Conservation (phyloP, 2,113 vertebrate species). For the Amblyopsis rosae region DNA sequence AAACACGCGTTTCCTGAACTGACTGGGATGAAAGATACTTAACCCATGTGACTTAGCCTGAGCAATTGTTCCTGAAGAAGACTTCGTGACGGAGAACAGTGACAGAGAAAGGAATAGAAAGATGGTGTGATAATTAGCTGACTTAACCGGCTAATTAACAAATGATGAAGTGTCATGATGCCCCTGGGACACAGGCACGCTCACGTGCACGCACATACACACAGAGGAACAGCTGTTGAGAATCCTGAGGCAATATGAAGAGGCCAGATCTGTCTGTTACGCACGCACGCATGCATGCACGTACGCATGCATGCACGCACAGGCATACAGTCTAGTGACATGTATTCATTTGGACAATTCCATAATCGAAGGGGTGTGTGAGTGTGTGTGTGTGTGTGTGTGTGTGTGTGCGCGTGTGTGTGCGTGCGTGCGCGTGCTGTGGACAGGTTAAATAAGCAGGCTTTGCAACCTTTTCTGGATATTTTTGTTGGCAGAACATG, state of each 20-base stretch:
- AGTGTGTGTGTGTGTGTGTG: constrained; percentile 2
- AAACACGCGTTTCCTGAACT: not conserved
- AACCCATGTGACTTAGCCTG: constrained; percentile 17
- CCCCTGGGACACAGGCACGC: constrained; percentile 30
- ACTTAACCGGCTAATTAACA: constrained; percentile 67
- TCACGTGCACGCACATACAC: not conserved
- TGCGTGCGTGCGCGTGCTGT: not conserved
- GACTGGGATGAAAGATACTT: not conserved
- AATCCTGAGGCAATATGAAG: constrained; percentile 35
- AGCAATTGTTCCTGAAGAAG: constrained; percentile 20
- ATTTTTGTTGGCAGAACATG: constrained; percentile 1
- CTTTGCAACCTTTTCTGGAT: not conserved
- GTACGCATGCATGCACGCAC: not conserved
- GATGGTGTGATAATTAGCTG: constrained; percentile 63
- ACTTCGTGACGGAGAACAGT: constrained; percentile 25
- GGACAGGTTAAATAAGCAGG: not conserved
- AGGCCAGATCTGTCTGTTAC: constrained; percentile 23
- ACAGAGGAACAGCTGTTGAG: constrained; percentile 49
- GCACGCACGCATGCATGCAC: constrained; percentile 7
- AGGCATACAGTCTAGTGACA: not conserved
- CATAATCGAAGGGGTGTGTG: not conserved
- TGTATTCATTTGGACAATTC: constrained; percentile 4
- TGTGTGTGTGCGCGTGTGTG: not conserved
- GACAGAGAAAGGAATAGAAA: constrained; percentile 38
- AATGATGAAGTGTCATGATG: constrained; percentile 64